A percentile compares a stretch with the other conserved stretches of the same genome.
These are phyloP conservation scores for Lethocerus indicus DNA, from an alignment of 1,140 invertebrate species.

Conservation along the genomic window DNA sequence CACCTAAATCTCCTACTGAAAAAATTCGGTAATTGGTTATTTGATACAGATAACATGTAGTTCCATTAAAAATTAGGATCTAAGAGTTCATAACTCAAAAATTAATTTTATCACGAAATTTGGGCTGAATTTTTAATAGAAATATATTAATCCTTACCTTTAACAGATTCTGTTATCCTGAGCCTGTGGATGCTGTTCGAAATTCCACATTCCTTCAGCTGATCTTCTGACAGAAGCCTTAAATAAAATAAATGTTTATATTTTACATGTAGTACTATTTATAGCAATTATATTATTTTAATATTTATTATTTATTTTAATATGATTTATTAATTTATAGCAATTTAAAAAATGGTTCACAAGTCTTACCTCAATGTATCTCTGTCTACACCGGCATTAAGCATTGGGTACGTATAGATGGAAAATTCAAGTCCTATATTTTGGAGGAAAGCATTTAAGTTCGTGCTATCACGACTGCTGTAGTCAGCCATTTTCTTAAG, in stretches of 20 bases:
- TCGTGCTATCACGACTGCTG: constrained; percentile 79
- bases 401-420: constrained; percentile 93
- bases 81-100: constrained; percentile 20
- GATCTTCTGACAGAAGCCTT: constrained; percentile 71
- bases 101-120: no score
- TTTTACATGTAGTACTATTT: not conserved
- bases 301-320: not conserved
- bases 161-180: constrained; percentile 75
- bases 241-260: constrained; percentile 10
- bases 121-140: no score
- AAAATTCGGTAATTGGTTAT: no score
- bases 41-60: not conserved
- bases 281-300: not conserved
- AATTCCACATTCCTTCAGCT: constrained; percentile 82
- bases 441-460: constrained; percentile 80
- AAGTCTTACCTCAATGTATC: constrained; percentile 40
- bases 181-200: constrained; percentile 85
- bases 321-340: no score
- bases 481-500: constrained; percentile 96
- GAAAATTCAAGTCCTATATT: constrained; percentile 78
- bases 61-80: not conserved
- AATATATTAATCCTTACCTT: no score
- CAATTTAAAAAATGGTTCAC: not conserved
- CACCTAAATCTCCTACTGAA: constrained; percentile 37
- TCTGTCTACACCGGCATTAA: constrained; percentile 87